Conservation (phyloP, 2,888 invertebrate species). For the Electrophaes corylata region DNA sequence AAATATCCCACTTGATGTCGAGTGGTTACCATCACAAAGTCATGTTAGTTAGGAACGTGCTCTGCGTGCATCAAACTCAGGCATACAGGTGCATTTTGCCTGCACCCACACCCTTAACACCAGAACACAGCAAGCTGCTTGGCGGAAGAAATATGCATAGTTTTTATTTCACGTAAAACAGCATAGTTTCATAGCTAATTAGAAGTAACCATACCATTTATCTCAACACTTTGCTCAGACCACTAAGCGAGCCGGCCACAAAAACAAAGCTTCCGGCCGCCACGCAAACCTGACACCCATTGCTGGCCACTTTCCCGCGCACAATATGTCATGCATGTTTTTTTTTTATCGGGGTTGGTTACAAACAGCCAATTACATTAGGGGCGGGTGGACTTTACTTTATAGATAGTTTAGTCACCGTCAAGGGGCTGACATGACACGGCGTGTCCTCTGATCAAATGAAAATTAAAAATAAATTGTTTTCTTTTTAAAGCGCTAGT, state of each 20-base stretch:
- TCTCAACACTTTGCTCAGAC: constrained; percentile 67
- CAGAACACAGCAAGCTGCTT: too few species aligned
- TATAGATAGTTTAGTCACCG: constrained; percentile 78
- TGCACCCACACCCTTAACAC: too few species aligned
- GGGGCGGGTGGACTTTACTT: constrained; percentile 75
- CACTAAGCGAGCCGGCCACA: constrained; percentile 74
- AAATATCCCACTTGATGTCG: too few species aligned
- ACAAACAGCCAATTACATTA: constrained; percentile 82
- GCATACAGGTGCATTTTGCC: too few species aligned
- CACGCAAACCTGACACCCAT: constrained; percentile 67
- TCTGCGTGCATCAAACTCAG: too few species aligned
- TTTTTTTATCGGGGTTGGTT: constrained; percentile 80
- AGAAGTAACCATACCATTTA: constrained; percentile 40
- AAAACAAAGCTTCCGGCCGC: constrained; percentile 66
- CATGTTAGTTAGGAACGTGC: too few species aligned
- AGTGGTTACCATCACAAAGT: too few species aligned
- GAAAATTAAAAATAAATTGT: constrained; percentile 37
- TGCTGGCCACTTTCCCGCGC: constrained; percentile 81
- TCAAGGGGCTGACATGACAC: constrained; percentile 66
- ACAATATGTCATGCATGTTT: constrained; percentile 80
- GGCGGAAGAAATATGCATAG: too few species aligned
- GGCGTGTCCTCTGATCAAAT: constrained; percentile 56
- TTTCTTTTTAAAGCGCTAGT: constrained; percentile 45
- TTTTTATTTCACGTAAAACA: too few species aligned
- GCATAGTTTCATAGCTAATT: constrained; percentile 5